Conservation (phyloP, 2,113 vertebrate species). For the Cephalopterus ornatus region DNA sequence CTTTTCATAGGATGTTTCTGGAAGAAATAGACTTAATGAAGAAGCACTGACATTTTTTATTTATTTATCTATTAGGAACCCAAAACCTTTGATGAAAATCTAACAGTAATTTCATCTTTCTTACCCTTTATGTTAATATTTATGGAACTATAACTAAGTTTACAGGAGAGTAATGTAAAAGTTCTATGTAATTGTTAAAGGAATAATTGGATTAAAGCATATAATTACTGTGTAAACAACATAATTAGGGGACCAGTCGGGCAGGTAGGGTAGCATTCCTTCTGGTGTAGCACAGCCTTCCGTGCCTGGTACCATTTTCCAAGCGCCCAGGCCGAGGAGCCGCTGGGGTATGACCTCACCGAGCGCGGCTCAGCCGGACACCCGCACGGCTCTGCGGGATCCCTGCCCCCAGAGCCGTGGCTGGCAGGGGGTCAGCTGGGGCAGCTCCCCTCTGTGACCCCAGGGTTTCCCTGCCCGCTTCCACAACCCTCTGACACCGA, state of each 20-base stretch:
- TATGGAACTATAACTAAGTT: slow-evolving; percentile 55
- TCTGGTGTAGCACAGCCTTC: not conserved
- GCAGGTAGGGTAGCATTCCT: slow-evolving; percentile 58
- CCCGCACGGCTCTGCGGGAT: not conserved
- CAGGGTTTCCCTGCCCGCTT: not conserved
- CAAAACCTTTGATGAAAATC: not conserved
- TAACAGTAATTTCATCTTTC: slow-evolving; percentile 32
- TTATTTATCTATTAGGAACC: not conserved
- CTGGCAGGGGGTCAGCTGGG: not conserved
- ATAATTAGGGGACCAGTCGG: slow-evolving; percentile 60
- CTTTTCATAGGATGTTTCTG: not conserved
- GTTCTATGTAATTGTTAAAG: slow-evolving; percentile 62
- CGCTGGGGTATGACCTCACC: slow-evolving; percentile 24
- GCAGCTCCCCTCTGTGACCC: no score
- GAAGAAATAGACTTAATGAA: not conserved
- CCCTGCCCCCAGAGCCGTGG: not conserved
- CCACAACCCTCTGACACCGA: not conserved
- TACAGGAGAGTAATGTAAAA: slow-evolving; percentile 56
- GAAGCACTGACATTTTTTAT: not conserved
- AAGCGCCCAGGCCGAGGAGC: not conserved
- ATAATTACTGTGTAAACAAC: slow-evolving; percentile 73
- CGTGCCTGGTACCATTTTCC: slow-evolving; percentile 44
- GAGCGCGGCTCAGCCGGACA: not conserved
- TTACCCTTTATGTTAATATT: slow-evolving; percentile 28
- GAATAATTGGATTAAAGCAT: slow-evolving; percentile 68